phyloP scores from a whole-genome alignment of 2,888 invertebrate genomes.

The Drosophila mulleri region DNA sequence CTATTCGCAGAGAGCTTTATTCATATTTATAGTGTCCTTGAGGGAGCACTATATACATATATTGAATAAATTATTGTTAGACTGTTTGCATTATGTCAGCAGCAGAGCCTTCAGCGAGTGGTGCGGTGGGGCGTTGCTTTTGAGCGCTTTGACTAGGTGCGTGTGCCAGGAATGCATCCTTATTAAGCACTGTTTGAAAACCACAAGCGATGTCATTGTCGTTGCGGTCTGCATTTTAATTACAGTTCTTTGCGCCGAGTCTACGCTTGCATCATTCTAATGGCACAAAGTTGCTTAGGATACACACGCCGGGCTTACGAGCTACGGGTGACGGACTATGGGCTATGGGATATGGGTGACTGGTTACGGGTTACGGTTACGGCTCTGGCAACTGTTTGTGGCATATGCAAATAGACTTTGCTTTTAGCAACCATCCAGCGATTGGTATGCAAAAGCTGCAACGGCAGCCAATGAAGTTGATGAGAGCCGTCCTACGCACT shows the following conservation, averaged over 20 bases:
- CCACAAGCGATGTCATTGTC: constrained; percentile 40
- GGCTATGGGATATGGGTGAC: neutral
- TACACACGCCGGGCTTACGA: constrained; percentile 21
- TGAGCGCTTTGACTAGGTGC: constrained; percentile 3
- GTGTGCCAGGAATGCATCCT: constrained; percentile 17
- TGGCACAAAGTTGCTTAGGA: constrained; percentile 45
- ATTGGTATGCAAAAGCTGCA: constrained; percentile 51
- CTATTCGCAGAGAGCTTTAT: neutral
- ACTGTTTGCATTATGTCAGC: constrained; percentile 1
- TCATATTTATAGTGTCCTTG: constrained; percentile 19
- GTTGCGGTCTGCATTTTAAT: constrained; percentile 64
- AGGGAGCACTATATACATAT: constrained; percentile 5
- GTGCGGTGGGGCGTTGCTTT: neutral
- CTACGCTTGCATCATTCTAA: constrained; percentile 54
- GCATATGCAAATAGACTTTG: constrained; percentile 56
- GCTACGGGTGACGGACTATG: neutral
- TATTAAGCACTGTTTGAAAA: constrained; percentile 33
- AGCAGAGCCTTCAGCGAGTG: neutral
- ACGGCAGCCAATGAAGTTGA: constrained; percentile 35
- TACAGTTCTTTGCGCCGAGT: constrained; percentile 48
- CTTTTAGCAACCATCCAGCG: constrained; percentile 28
- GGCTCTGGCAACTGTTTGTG: constrained; percentile 38
- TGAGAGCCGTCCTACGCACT: constrained; percentile 33
- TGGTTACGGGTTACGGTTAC: constrained; percentile 4
- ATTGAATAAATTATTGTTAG: constrained; percentile 48